Evolutionary conservation across 2,888 invertebrate species (phyloP), one percentile per base, ranked within the genome.

Genomic region (Crocallis elinguaria): DNA sequence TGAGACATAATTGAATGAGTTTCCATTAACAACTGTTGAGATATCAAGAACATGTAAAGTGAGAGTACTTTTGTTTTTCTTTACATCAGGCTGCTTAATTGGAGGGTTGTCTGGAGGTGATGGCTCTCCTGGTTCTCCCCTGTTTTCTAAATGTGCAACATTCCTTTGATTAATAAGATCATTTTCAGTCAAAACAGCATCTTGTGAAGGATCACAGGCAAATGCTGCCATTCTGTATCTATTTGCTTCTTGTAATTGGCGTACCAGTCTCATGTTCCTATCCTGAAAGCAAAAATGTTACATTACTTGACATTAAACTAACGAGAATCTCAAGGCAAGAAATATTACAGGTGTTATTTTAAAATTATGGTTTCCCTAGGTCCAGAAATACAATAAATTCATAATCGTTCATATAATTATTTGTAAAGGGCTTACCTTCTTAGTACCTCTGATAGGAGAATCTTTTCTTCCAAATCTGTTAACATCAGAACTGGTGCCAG

Each of bases 11-110:
- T 95, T 96, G 13, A 91, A 90, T 48, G 93, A 92, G 52, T 93
- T 93, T 13, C 93, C 93, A 68, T 93, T 85, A 55, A 96, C 75
- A 60, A 95, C 93, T 66, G 94, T 93, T 14, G 95, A 94, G 64
- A 98, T 95, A 85, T 98, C 98, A 66, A 98, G 92, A 9, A 97
- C 96, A 88, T 97, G 98, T 86, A 98, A 93, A 14, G 95, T 95
- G 75, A 98, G 92, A 14, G 95, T 94, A 69, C 93, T 90, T 75
- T 93, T 92, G 12, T 93, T 82, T 71, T 94, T 94, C 68, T 94
- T 95, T 0, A 85, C 80, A 49, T 81, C 79, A 55, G 93, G 93
- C 25, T 84, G 86, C 46, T 78, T 75, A 41, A 79, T 79, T 54
- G 78, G 80, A 29, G 74, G 75, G 46, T 86, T 82, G 17, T 77